A percentile compares a stretch with the other conserved stretches of the same genome.
phyloP scores from a whole-genome alignment of 2,113 vertebrate species.

The Lanius ludovicianus region DNA sequence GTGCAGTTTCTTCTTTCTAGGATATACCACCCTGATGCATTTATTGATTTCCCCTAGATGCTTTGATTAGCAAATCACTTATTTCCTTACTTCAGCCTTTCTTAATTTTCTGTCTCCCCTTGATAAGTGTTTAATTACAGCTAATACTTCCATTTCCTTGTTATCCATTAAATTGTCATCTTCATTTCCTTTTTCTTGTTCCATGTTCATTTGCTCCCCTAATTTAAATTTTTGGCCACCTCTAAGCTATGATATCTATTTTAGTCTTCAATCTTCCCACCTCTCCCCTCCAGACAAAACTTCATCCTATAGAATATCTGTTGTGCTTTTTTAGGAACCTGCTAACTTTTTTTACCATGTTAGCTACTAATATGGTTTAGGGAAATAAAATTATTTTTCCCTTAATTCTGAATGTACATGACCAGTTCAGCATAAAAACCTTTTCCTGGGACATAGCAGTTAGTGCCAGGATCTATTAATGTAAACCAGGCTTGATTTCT shows the following conservation, averaged over 20 bases:
- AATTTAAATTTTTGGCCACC: neutral
- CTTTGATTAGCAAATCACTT: neutral
- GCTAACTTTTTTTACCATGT: neutral
- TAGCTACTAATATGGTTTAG: neutral
- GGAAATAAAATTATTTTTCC: neutral
- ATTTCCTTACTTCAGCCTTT: neutral
- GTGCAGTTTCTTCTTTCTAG: neutral
- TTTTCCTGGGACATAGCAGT: neutral
- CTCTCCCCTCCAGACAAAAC: neutral
- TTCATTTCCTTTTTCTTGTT: neutral
- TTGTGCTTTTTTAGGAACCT: neutral
- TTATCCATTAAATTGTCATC: neutral
- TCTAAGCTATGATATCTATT: neutral
- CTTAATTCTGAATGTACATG: neutral
- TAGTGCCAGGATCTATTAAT: neutral
- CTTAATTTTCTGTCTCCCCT: neutral
- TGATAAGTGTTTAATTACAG: neutral
- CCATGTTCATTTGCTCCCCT: neutral
- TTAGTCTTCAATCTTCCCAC: neutral
- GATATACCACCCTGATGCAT: neutral
- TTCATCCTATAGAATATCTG: neutral
- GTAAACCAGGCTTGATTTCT: neutral
- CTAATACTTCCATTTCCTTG: neutral
- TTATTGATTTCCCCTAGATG: neutral
- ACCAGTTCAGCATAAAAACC: neutral